Evolutionary conservation across 2,113 vertebrate species (phyloP), one percentile per base, ranked within the genome.

Genomic region (Australoheros scitulus): DNA sequence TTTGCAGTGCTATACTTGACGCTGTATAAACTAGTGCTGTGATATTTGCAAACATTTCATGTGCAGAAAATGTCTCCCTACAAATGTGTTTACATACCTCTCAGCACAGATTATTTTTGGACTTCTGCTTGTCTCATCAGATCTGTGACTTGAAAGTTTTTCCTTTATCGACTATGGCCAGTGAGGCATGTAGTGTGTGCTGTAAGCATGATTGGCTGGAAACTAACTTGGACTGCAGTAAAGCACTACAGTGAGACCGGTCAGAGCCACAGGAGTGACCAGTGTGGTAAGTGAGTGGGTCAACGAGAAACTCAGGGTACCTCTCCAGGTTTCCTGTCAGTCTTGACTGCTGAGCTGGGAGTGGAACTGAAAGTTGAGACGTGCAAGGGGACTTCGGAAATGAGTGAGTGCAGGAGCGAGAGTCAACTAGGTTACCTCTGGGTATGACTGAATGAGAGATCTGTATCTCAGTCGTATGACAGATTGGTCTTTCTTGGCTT

Each of bases 231-330:
- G 24, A 29, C 47, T 34, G 47, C 68, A 72, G 52, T 47, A 72
- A 72, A 72, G 6, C 68, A 55, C 47, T 72, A 55, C 52, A 72
- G 32, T 55, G 65, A 72, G 65, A 72, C 65, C 65, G 43, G 52
- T 34, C 47, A 32, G 68, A 72, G 47, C 26, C 47, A 55, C 26
- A 52, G 68, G 68, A 72, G 68, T 55, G 68, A 72, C 68, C 68
- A 72, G 52, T 72, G 26, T 72, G 47, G 68, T 72, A 72, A 55
- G 68, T 72, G 68, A 72, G 68, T 72, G 26, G 47, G 68, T 55
- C 47, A 55, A 52, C 26, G 26, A 72, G 68, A 72, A 26, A 72
- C 47, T 72, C 68, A 14, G 68, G 26, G 26, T 50, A 72, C 47
- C 3, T 72, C 68, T 72, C 47, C 68, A 55, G 68, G 68, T 11